phyloP scores from a whole-genome alignment of 1,140 invertebrate species.

The Papilio xuthus region DNA sequence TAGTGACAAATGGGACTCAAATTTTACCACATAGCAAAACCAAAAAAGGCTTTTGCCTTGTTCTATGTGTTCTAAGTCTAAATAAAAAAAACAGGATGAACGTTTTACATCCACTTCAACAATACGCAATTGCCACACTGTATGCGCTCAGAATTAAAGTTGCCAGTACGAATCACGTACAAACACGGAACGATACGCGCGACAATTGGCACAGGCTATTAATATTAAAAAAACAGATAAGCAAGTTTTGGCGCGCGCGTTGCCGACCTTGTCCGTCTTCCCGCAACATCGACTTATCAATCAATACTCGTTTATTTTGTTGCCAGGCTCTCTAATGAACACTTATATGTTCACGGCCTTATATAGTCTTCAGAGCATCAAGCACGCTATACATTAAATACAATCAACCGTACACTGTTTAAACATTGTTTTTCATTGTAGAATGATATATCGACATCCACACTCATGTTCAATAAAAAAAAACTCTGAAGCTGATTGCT shows the following conservation, averaged over 20 bases:
- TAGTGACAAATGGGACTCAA: neutral
- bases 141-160: neutral
- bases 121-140: neutral
- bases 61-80: neutral
- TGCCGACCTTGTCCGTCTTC: slow-evolving; percentile 20
- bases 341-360: neutral
- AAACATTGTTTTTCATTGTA: neutral
- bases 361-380: neutral
- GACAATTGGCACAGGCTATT: slow-evolving; percentile 30
- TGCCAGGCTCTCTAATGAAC: neutral
- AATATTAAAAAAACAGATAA: slow-evolving; percentile 30
- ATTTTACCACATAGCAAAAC: no score
- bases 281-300: neutral
- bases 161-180: neutral
- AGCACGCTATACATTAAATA: neutral
- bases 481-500: neutral
- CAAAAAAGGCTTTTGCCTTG: no score
- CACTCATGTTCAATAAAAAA: no score
- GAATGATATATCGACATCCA: neutral
- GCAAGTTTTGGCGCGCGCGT: neutral
- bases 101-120: neutral
- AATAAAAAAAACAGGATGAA: neutral
- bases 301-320: slow-evolving; percentile 6
- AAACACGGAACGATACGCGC: neutral
- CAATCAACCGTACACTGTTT: neutral